Evolutionary conservation across 2,797 vertebrate genomes (phyloP).

Genomic region (Scolopax rusticola): DNA sequence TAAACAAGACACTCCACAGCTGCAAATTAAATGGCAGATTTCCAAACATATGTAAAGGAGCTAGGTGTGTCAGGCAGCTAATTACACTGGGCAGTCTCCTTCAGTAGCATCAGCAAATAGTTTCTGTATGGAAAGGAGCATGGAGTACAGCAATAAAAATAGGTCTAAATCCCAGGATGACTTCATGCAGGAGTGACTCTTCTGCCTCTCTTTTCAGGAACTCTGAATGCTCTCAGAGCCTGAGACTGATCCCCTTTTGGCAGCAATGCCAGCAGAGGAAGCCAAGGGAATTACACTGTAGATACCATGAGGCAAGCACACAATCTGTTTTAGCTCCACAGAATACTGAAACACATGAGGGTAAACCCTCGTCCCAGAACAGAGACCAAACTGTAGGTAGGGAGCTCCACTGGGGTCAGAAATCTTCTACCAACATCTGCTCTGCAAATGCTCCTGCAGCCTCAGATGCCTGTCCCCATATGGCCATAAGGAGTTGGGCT

Average conservation of each 20-base stretch:
- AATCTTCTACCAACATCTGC: constrained; percentile 52
- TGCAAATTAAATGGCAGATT: constrained; percentile 31
- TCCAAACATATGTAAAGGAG: constrained; percentile 26
- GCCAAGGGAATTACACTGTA: constrained; percentile 5
- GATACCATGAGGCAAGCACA: not conserved
- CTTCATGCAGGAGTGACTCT: not conserved
- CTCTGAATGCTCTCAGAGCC: not conserved
- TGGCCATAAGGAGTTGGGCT: not conserved
- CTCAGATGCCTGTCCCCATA: not conserved
- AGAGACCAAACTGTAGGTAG: constrained; percentile 28
- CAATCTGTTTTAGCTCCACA: not conserved
- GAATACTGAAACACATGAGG: not conserved
- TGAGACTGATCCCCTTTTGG: constrained; percentile 2
- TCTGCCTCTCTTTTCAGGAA: constrained; percentile 34
- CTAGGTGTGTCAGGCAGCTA: not conserved
- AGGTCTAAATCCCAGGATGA: not conserved
- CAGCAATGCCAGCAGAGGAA: not conserved
- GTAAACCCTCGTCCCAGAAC: not conserved
- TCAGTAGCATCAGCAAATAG: not conserved
- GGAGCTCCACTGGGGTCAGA: not conserved
- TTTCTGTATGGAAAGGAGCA: not conserved
- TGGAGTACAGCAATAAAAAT: not conserved
- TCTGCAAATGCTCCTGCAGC: constrained; percentile 28
- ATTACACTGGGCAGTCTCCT: not conserved
- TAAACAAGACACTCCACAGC: not conserved